These are phyloP conservation scores for Empis stercorea DNA, from an alignment of 2,888 invertebrate genomes.

Conservation along the genomic window DNA sequence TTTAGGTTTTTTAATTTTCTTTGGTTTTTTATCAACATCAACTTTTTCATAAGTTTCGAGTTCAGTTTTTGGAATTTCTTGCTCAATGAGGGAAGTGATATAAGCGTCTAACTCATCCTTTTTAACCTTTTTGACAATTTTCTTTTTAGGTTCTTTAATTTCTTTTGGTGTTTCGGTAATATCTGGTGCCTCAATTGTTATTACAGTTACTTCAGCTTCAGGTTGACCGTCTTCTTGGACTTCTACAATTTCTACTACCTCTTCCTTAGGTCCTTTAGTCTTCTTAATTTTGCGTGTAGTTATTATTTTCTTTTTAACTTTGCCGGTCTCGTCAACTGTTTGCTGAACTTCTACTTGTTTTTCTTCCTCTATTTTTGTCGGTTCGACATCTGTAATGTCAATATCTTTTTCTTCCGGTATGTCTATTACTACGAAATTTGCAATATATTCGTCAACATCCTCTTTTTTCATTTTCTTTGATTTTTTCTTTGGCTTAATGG, in stretches of 20 bases:
- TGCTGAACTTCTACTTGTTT: constrained; percentile 30
- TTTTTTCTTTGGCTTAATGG: constrained; percentile 10
- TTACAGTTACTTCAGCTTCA: constrained; percentile 33
- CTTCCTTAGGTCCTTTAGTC: constrained; percentile 34
- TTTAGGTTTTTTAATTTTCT: constrained; percentile 23
- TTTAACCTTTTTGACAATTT: constrained; percentile 26
- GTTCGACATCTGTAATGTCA: constrained; percentile 15
- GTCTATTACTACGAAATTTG: constrained; percentile 27
- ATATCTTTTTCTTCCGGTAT: constrained; percentile 20
- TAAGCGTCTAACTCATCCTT: constrained; percentile 25
- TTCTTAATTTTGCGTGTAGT: constrained; percentile 33
- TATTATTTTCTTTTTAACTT: constrained; percentile 25
- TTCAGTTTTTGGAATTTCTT: constrained; percentile 9
- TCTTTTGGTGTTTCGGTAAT: constrained; percentile 2
- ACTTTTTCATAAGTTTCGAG: constrained; percentile 10
- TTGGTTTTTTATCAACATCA: constrained; percentile 15
- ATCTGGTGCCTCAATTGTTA: constrained; percentile 22
- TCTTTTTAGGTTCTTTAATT: constrained; percentile 19
- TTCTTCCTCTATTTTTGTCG: constrained; percentile 3
- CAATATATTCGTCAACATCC: constrained; percentile 24
- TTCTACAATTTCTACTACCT: constrained; percentile 32
- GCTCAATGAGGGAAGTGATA: constrained; percentile 22
- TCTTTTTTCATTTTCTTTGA: constrained; percentile 24
- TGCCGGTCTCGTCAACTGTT: constrained; percentile 27
- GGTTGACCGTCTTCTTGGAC: constrained; percentile 33